Evolutionary conservation across 1,140 invertebrate genomes (phyloP).

Genomic region (Drosophila bifasciata): DNA sequence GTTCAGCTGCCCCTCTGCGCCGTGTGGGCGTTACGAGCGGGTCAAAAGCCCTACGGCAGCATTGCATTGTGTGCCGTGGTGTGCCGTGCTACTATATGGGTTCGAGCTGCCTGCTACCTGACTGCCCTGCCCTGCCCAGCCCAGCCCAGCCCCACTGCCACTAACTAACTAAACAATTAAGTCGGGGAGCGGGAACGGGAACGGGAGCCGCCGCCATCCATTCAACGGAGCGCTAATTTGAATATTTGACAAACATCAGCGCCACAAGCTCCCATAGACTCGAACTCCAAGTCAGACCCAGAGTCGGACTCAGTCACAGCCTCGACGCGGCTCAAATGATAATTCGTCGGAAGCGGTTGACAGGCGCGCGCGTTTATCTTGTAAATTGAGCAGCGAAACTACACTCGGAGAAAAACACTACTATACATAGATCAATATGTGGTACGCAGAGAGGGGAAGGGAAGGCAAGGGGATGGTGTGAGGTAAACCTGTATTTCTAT

Average conservation of each 20-base stretch:
- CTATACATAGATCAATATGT: background rate
- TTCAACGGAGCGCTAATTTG: conserved; percentile 69
- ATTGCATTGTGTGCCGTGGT: conserved; percentile 52
- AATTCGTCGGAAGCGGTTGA: conserved; percentile 77
- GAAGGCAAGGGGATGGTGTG: conserved; percentile 5
- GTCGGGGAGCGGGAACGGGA: conserved; percentile 49
- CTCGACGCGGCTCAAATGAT: conserved; percentile 52
- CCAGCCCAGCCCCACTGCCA: conserved; percentile 23
- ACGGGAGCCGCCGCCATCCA: conserved; percentile 48
- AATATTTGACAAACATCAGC: conserved; percentile 69
- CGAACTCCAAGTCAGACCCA: conserved; percentile 9
- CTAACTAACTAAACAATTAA: conserved; percentile 70
- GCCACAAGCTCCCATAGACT: conserved; percentile 19
- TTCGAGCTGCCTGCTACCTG: conserved; percentile 14
- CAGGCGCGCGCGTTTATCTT: conserved; percentile 77
- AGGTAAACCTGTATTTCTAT: conserved; percentile 5
- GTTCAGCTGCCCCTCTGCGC: conserved; percentile 31
- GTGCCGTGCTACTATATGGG: background rate
- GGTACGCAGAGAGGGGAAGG: background rate
- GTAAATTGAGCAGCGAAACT: conserved; percentile 57
- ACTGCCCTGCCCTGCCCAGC: conserved; percentile 30
- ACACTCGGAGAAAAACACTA: conserved; percentile 49
- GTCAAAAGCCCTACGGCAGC: conserved; percentile 64
- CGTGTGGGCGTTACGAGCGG: conserved; percentile 58
- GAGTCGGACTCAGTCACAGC: conserved; percentile 21